A percentile compares a stretch with the other conserved stretches of the same genome.
These are phyloP conservation scores for Macrophya alboannulata DNA, from an alignment of 2,888 invertebrate genomes.

Conservation along the genomic window DNA sequence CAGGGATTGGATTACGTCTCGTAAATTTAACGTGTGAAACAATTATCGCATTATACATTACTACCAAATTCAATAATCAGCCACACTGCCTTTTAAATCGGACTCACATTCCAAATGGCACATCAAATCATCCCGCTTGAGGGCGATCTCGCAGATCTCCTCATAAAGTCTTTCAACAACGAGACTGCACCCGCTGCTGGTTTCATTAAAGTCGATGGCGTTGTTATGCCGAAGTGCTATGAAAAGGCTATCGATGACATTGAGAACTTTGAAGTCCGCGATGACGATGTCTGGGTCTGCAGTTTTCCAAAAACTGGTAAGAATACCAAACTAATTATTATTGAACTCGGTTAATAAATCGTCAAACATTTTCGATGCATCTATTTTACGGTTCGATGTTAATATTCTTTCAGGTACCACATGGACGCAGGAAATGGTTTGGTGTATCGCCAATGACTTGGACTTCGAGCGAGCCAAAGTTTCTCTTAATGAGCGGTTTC, in stretches of 20 bases:
- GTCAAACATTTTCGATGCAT: neutral
- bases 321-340: constrained; percentile 4
- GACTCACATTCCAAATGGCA: neutral
- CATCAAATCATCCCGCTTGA: neutral
- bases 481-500: constrained; percentile 84
- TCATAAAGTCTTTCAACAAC: neutral
- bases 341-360: neutral
- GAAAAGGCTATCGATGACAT: constrained; percentile 74
- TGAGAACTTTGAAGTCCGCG: constrained; percentile 74
- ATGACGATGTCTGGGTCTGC: constrained; percentile 81
- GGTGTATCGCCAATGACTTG: constrained; percentile 85
- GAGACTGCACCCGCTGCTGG: neutral
- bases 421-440: constrained; percentile 90
- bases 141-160: constrained; percentile 7
- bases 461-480: constrained; percentile 83
- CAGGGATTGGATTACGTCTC: neutral
- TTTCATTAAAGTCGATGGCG: constrained; percentile 67
- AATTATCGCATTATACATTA: neutral
- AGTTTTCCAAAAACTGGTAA: constrained; percentile 82
- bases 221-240: constrained; percentile 75
- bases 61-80: neutral
- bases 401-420: constrained; percentile 84
- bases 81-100: neutral
- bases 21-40: neutral
- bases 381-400: no score